Evolutionary conservation across 2,113 vertebrate genomes (phyloP), one percentile per base, ranked within the genome.

Genomic region (Brienomyrus brachyistius): DNA sequence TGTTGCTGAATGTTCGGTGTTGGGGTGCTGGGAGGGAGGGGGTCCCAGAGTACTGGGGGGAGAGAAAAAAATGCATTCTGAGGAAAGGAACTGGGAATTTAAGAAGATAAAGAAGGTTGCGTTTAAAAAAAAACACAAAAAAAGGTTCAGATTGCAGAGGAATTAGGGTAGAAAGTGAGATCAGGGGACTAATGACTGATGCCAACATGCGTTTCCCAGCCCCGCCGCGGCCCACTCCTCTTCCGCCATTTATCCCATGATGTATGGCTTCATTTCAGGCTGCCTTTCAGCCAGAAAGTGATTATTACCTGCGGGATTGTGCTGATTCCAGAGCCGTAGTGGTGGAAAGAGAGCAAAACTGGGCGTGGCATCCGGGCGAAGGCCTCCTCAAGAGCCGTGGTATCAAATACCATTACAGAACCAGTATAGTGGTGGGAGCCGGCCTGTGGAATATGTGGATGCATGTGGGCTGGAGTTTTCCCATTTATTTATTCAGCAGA

Each of bases 191-290:
- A 59, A 13, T 52, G 88, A 91, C 92, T 85, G 90, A 90, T 90
- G 91, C 5, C 23, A 62, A 8, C 90, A 88, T 91, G 92, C 92
- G 91, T 94, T 92, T 93, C 94, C 90, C 86, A 87, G 92, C 91
- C 89, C 89, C 17, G 85, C 51, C 27, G n/a, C 4, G n/a, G 45
- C 82, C 90, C 90, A 40, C 89, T 88, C 93, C 88, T 52, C 66
- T 90, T 88, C 45, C 89, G 88, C 87, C 89, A 89, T 93, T 94
- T 92, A 91, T 92, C 92, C 92, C 90, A 92, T 95, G 95, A 95
- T 95, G 92, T 95, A 96, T 95, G 94, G 94, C 94, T 95, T 94
- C 85, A 95, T 96, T 95, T 95, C 93, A 94, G 94, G 89, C 92
- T 90, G 90, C 90, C 89, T 92, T 90, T 91, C 92, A 89, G 85